phyloP scores from a whole-genome alignment of 2,797 vertebrate genomes.

The Cyprinodon diabolis region DNA sequence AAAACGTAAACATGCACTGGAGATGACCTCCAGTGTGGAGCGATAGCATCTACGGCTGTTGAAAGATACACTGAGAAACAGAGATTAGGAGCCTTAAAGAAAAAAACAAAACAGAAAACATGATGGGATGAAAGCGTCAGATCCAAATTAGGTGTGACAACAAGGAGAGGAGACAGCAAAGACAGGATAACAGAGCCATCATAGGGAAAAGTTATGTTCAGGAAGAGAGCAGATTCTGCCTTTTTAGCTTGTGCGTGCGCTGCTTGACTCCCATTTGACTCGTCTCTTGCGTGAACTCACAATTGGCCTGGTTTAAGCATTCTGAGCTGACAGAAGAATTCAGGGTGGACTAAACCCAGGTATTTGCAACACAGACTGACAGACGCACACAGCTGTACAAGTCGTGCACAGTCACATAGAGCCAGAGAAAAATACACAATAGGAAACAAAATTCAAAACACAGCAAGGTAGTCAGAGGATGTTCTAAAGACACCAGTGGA shows the following conservation, averaged over 20 bases:
- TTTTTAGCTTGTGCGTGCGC: slow-evolving; percentile 16
- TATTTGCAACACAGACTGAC: slow-evolving; percentile 62
- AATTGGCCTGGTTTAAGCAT: slow-evolving; percentile 56
- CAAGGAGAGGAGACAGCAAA: slow-evolving; percentile 24
- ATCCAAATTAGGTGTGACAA: slow-evolving; percentile 25
- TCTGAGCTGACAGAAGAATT: slow-evolving; percentile 69
- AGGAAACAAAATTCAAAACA: not conserved
- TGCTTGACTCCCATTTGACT: slow-evolving; percentile 29
- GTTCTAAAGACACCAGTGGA: slow-evolving; percentile 38
- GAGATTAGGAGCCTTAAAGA: slow-evolving; percentile 13
- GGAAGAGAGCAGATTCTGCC: slow-evolving; percentile 36
- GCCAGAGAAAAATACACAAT: slow-evolving; percentile 8
- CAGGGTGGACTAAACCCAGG: slow-evolving; percentile 67
- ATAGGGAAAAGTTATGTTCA: slow-evolving; percentile 52
- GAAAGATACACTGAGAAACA: slow-evolving; percentile 43
- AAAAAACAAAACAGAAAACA: slow-evolving; percentile 24
- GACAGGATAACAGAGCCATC: slow-evolving; percentile 29
- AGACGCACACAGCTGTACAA: slow-evolving; percentile 47
- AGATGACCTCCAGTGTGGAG: slow-evolving; percentile 54
- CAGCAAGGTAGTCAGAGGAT: slow-evolving; percentile 27
- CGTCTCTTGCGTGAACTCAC: slow-evolving; percentile 64
- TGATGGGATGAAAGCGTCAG: slow-evolving; percentile 27
- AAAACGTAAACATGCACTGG: slow-evolving; percentile 64
- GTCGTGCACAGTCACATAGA: slow-evolving; percentile 28
- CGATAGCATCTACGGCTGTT: slow-evolving; percentile 56